Evolutionary conservation across 1,140 invertebrate species (phyloP).

Genomic region (Atopsyche davidsoni): DNA sequence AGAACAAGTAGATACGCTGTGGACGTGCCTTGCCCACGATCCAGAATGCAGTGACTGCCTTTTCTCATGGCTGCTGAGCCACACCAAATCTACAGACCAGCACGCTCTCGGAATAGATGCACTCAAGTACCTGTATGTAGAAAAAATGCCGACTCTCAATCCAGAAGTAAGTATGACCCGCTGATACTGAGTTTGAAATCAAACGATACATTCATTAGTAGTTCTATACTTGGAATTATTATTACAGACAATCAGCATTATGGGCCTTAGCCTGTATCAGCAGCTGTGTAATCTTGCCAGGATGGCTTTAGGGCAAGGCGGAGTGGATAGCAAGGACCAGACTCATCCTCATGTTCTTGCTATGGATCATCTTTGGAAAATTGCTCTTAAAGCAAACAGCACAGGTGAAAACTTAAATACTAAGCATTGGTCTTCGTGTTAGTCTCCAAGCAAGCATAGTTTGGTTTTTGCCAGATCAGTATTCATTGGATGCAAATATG

Average conservation of each 20-base stretch:
- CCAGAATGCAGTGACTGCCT: slow-evolving; percentile 81
- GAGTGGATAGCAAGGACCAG: slow-evolving; percentile 43
- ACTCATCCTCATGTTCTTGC: slow-evolving; percentile 62
- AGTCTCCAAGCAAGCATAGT: too few species aligned
- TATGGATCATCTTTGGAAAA: slow-evolving; percentile 91
- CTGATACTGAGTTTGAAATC: background rate
- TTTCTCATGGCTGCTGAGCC: slow-evolving; percentile 85
- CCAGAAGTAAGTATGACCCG: too few species aligned
- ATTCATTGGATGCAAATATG: too few species aligned
- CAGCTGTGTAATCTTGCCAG: slow-evolving; percentile 81
- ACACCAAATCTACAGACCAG: slow-evolving; percentile 84
- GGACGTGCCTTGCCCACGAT: slow-evolving; percentile 83
- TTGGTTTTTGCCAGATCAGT: too few species aligned
- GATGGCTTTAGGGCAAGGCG: slow-evolving; percentile 54
- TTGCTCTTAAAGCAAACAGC: slow-evolving; percentile 80
- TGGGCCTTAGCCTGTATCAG: slow-evolving; percentile 83
- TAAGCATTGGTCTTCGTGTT: too few species aligned
- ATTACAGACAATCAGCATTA: slow-evolving; percentile 74
- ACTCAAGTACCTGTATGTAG: slow-evolving; percentile 78
- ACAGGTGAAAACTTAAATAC: slow-evolving; percentile 52
- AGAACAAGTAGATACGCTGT: slow-evolving; percentile 84
- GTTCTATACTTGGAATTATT: slow-evolving; percentile 17
- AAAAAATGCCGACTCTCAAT: slow-evolving; percentile 80
- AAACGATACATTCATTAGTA: background rate
- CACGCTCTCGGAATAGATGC: slow-evolving; percentile 84